Percentiles rank a stretch among this genome's conserved stretches.
These are phyloP conservation scores for Malurus melanocephalus DNA, from an alignment of 2,113 vertebrate genomes.

Conservation along the genomic window DNA sequence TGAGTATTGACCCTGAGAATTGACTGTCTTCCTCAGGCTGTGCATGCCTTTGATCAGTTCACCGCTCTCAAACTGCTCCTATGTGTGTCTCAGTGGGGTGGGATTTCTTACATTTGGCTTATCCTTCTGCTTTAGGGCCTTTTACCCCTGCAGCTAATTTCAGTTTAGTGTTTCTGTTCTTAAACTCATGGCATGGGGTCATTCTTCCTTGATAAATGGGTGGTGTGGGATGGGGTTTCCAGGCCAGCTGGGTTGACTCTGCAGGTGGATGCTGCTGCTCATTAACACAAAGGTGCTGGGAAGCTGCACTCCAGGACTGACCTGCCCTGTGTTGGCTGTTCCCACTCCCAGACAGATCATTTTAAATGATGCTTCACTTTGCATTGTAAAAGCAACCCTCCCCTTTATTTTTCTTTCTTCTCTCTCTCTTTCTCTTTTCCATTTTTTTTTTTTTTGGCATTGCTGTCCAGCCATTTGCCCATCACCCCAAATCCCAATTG, in stretches of 20 bases:
- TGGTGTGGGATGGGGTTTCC: not conserved
- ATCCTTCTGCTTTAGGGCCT: not conserved
- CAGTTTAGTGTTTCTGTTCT: not conserved
- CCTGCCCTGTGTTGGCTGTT: not conserved
- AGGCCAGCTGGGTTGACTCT: not conserved
- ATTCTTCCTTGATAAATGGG: accelerated
- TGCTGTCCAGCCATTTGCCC: not conserved
- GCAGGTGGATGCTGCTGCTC: not conserved
- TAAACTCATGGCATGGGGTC: accelerated
- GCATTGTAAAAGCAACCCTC: not conserved
- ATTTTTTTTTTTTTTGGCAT: not conserved
- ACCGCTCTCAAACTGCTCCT: not conserved
- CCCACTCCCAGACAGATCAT: not conserved
- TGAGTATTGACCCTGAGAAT: not conserved
- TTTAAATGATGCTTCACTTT: not conserved
- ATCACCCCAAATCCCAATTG: constrained; percentile 13
- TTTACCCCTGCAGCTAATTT: not conserved
- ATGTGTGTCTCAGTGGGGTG: not conserved
- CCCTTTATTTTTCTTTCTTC: not conserved
- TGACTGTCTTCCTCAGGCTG: not conserved
- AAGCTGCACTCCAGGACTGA: not conserved
- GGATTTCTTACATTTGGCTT: not conserved
- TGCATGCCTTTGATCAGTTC: not conserved
- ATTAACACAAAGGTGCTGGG: not conserved
- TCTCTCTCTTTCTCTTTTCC: accelerated